Conservation (phyloP, 2,888 invertebrate species). For the Dicyrtoma fusca region DNA sequence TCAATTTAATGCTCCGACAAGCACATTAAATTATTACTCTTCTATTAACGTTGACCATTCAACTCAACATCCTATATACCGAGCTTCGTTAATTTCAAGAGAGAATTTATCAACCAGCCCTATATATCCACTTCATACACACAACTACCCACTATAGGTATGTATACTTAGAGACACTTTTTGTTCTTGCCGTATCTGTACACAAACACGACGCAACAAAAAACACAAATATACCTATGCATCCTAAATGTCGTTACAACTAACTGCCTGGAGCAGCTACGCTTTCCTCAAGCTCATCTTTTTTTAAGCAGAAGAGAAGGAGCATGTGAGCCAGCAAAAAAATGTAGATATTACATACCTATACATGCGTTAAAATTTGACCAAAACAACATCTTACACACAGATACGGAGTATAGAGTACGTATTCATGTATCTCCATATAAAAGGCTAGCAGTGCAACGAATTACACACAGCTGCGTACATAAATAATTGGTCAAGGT, state of each 20-base stretch:
- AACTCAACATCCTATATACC: constrained; percentile 17
- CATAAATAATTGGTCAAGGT: constrained; percentile 27
- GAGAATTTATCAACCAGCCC: neutral
- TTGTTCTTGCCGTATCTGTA: too few relatives aligned
- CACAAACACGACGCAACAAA: too few relatives aligned
- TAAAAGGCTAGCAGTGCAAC: too few relatives aligned
- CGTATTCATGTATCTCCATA: neutral
- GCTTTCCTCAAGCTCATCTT: neutral
- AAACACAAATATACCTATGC: too few relatives aligned
- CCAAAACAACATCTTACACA: constrained; percentile 1
- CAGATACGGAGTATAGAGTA: neutral
- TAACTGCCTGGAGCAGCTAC: neutral
- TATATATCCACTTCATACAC: neutral
- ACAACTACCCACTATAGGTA: neutral
- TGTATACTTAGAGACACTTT: neutral
- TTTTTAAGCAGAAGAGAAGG: neutral
- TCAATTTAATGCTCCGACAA: constrained; percentile 29
- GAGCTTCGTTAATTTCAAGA: neutral
- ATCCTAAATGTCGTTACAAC: too few relatives aligned
- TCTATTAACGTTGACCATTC: constrained; percentile 34
- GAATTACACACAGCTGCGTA: neutral
- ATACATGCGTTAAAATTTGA: neutral
- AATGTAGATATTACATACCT: neutral
- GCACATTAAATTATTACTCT: constrained; percentile 29
- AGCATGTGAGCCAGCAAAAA: neutral